Percentiles rank a stretch among this genome's conserved stretches.
Evolutionary conservation across 2,113 vertebrate species (phyloP).

Genomic region (Archocentrus centrarchus): DNA sequence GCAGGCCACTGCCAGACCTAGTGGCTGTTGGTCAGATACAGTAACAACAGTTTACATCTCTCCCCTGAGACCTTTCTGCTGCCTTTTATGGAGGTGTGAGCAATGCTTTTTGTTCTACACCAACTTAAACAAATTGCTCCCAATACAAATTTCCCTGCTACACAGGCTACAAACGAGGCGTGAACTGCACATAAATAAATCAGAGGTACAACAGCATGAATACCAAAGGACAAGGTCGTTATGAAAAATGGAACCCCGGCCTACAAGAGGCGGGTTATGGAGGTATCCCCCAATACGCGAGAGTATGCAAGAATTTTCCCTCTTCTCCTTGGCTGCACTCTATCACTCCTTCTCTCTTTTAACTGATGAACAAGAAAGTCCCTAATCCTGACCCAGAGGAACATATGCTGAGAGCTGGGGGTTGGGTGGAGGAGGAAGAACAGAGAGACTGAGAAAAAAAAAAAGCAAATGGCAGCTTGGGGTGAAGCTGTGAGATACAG

Average conservation of each 20-base stretch:
- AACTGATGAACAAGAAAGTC: constrained; percentile 53
- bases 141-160: constrained; percentile 28
- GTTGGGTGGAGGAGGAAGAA: background rate
- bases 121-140: constrained; percentile 50
- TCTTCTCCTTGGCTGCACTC: background rate
- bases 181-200: constrained; percentile 39
- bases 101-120: constrained; percentile 33
- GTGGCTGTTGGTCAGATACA: constrained; percentile 33
- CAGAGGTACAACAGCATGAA: constrained; percentile 26
- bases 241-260: background rate
- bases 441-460: background rate
- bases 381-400: constrained; percentile 62
- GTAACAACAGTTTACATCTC: constrained; percentile 40
- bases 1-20: constrained; percentile 30
- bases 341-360: constrained; percentile 23
- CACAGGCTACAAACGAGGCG: constrained; percentile 20
- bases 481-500: background rate
- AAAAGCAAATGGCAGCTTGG: background rate
- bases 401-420: constrained; percentile 45
- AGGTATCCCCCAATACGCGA: background rate
- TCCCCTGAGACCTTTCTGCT: constrained; percentile 45
- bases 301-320: background rate
- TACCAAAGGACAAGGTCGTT: background rate
- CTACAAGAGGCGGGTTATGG: background rate
- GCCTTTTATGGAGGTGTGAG: constrained; percentile 43